Percentiles rank a stretch among this genome's conserved stretches.
phyloP scores from a whole-genome alignment of 2,113 vertebrate genomes.

The Eidolon helvum region DNA sequence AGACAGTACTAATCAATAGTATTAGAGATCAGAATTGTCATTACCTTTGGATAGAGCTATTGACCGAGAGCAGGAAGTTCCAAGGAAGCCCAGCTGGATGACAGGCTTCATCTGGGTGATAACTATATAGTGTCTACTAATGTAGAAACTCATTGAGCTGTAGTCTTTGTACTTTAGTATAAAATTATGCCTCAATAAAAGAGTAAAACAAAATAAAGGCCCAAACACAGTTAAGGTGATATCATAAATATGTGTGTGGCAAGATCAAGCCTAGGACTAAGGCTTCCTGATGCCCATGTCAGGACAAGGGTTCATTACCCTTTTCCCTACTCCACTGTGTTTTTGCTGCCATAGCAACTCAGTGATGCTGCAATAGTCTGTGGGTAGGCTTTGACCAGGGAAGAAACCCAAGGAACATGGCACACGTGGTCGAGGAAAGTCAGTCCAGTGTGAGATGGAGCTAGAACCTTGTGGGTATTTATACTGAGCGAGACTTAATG shows the following conservation, averaged over 20 bases:
- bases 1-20: neutral
- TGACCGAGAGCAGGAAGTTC: neutral
- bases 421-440: neutral
- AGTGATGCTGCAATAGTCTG: neutral
- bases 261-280: neutral
- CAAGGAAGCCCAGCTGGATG: neutral
- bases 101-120: neutral
- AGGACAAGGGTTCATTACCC: neutral
- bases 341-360: neutral
- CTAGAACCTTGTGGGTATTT: neutral
- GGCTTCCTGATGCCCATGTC: neutral
- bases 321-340: neutral
- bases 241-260: neutral
- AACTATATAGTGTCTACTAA: neutral
- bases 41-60: neutral
- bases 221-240: neutral
- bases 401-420: neutral
- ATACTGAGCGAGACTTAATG: neutral
- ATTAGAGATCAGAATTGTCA: neutral
- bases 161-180: neutral
- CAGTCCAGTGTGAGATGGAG: neutral
- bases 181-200: neutral
- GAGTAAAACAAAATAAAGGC: neutral
- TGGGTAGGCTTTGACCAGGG: neutral
- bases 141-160: neutral